These are phyloP conservation scores for Malurus elegans DNA, from an alignment of 2,113 vertebrate species.

Conservation along the genomic window DNA sequence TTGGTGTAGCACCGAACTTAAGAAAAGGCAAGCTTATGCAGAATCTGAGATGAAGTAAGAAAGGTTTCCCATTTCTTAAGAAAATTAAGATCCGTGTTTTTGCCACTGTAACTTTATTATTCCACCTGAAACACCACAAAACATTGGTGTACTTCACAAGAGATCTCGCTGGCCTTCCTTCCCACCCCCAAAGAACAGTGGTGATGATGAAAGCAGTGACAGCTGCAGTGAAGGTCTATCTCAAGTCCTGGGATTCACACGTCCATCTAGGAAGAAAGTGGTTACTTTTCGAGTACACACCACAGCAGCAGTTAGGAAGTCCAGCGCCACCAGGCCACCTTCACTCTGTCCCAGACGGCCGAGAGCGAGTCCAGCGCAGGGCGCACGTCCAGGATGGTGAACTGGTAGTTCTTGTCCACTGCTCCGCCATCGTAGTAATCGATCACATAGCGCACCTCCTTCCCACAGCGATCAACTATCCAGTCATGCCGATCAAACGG, in stretches of 20 bases:
- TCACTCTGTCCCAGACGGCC: constrained; percentile 93
- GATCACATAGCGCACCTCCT: constrained; percentile 90
- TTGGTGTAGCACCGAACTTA: not conserved
- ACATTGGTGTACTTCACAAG: not conserved
- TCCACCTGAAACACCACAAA: not conserved
- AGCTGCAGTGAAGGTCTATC: not conserved
- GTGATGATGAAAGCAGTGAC: not conserved
- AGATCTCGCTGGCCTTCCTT: not conserved
- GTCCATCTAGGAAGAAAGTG: not conserved
- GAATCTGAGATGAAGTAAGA: not conserved
- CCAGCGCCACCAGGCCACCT: constrained; percentile 96
- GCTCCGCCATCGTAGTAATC: constrained; percentile 93
- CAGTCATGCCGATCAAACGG: constrained; percentile 95
- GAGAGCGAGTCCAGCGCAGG: constrained; percentile 88
- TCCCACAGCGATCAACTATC: constrained; percentile 93
- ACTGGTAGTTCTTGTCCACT: constrained; percentile 85
- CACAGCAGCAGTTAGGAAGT: constrained; percentile 75
- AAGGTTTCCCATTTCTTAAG: not conserved
- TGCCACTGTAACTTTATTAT: constrained; percentile 23
- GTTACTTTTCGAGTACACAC: not conserved
- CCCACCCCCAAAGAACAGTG: not conserved
- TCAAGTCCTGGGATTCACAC: not conserved
- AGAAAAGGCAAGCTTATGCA: fast-evolving
- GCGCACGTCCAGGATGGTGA: constrained; percentile 92
- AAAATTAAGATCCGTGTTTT: not conserved